Conservation (phyloP, 2,888 invertebrate species). For the Noctua janthe region DNA sequence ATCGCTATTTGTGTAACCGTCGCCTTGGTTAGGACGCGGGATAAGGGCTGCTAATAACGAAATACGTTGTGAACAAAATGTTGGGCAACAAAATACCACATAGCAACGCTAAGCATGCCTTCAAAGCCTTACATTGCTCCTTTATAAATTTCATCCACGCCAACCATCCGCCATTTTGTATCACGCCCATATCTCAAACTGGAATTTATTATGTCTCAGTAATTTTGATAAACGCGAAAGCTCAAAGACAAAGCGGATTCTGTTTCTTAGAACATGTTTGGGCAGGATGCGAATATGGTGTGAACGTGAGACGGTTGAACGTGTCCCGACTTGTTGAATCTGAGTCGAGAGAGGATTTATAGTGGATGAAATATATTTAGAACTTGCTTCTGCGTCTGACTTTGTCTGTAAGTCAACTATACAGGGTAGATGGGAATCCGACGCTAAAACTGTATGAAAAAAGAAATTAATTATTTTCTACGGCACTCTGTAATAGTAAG, state of each 20-base stretch:
- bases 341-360: not conserved
- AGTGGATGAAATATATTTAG: conserved; percentile 38
- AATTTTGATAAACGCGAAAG: conserved; percentile 66
- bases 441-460: too few relatives aligned
- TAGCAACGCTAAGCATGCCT: conserved; percentile 34
- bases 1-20: too few relatives aligned
- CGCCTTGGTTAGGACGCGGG: too few relatives aligned
- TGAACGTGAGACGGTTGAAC: conserved; percentile 35
- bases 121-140: conserved; percentile 31
- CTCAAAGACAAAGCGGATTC: conserved; percentile 64
- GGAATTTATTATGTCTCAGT: conserved; percentile 66
- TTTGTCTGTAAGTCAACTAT: not conserved
- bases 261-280: conserved; percentile 51
- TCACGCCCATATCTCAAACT: conserved; percentile 49
- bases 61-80: too few relatives aligned
- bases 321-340: conserved; percentile 56
- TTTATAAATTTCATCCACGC: conserved; percentile 57
- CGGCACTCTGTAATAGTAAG: not conserved
- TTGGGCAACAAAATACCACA: conserved; percentile 17
- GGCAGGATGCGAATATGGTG: conserved; percentile 45
- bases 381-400: not conserved
- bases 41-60: too few relatives aligned
- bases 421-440: too few relatives aligned
- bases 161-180: conserved; percentile 52
- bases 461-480: too few relatives aligned